Evolutionary conservation across 2,888 invertebrate species (phyloP).

Genomic region (Cancer borealis): DNA sequence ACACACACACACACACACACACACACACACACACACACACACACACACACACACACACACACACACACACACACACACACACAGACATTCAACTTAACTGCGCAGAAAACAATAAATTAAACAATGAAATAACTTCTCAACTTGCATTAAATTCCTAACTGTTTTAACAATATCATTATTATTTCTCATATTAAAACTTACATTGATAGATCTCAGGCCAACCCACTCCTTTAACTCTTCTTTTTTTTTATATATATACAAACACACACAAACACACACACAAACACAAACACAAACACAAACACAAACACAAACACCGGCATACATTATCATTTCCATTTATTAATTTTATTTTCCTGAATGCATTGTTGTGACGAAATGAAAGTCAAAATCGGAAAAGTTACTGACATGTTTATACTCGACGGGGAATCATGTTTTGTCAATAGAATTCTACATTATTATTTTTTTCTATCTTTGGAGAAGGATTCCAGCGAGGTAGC

Average conservation of each 20-base stretch:
- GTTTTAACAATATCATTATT: background rate
- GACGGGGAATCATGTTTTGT: background rate
- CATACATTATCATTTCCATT: background rate
- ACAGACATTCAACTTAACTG: background rate
- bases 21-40: constrained; percentile 11
- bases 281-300: background rate
- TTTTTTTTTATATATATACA: too few species aligned
- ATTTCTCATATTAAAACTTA: background rate
- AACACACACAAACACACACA: background rate
- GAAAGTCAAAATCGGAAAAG: background rate
- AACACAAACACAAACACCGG: background rate
- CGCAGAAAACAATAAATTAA: background rate
- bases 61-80: background rate
- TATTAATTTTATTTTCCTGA: background rate
- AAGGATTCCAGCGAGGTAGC: background rate
- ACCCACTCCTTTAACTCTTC: background rate
- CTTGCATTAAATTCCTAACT: background rate
- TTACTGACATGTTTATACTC: background rate
- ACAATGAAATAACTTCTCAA: background rate
- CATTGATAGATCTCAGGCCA: background rate
- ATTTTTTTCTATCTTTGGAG: background rate
- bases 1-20: background rate
- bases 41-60: constrained; percentile 12
- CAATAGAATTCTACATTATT: background rate
- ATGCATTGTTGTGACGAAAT: background rate